phyloP scores from a whole-genome alignment of 2,113 vertebrate genomes.

The Cryptomyrus ogoouensis region DNA sequence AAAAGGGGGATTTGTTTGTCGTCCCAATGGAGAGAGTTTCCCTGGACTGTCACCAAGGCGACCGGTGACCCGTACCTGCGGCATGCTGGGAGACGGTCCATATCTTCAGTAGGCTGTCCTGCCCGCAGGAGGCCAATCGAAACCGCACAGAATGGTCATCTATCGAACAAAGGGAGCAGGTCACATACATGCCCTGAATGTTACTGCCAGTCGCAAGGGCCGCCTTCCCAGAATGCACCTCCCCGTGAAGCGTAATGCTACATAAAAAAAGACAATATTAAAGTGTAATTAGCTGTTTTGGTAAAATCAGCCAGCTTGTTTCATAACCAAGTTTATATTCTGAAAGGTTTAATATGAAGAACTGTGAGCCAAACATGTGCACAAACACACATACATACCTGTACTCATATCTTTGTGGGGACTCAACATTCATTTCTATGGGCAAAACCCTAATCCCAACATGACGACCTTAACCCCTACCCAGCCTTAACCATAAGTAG shows the following conservation, averaged over 20 bases:
- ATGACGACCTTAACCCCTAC: too few species aligned
- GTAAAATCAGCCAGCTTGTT: background rate
- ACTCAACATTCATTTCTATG: too few species aligned
- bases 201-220: background rate
- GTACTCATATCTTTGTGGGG: too few species aligned
- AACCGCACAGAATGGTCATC: constrained; percentile 55
- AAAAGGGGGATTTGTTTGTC: background rate
- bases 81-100: constrained; percentile 68
- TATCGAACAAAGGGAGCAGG: constrained; percentile 39
- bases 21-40: background rate
- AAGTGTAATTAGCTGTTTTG: background rate
- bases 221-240: background rate
- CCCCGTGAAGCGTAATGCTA: background rate
- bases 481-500: too few species aligned
- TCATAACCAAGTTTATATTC: background rate
- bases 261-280: background rate
- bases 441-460: too few species aligned
- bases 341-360: background rate
- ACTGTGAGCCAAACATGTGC: background rate
- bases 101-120: constrained; percentile 75
- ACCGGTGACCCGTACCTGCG: constrained; percentile 59
- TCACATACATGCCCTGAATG: background rate
- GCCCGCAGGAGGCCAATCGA: constrained; percentile 80
- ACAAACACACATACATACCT: background rate
- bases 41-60: background rate